Conservation (phyloP, 2,888 invertebrate species). For the Matsumyia berberina region DNA sequence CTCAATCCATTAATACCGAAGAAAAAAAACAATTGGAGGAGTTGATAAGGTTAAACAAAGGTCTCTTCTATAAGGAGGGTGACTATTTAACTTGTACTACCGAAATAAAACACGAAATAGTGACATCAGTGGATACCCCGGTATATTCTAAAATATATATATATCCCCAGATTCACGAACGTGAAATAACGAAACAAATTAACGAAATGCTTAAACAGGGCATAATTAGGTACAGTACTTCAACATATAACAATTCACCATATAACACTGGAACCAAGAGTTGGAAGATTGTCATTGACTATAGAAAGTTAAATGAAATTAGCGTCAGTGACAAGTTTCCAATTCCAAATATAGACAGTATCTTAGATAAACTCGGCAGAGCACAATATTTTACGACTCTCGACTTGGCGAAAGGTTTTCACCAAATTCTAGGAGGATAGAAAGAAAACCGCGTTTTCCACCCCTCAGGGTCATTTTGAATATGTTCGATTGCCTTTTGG, state of each 20-base stretch:
- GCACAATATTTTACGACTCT: conserved; percentile 17
- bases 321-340: conserved; percentile 1
- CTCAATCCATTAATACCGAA: neutral
- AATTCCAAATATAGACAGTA: conserved; percentile 15
- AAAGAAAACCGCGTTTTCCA: conserved; percentile 53
- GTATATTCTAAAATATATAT: neutral
- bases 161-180: conserved; percentile 4
- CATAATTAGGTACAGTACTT: conserved; percentile 2
- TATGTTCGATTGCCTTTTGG: too few relatives aligned
- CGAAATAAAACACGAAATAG: neutral
- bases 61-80: neutral
- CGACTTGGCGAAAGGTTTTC: conserved; percentile 17
- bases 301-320: neutral
- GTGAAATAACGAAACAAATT: neutral
- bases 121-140: neutral
- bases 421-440: conserved; percentile 41
- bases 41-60: neutral
- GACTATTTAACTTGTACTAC: neutral
- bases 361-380: neutral
- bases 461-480: conserved; percentile 43
- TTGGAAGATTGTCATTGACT: conserved; percentile 6
- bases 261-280: neutral
- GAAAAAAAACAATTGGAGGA: neutral
- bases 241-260: neutral
- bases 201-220: neutral